A percentile compares a stretch with the other conserved stretches of the same genome.
These are phyloP conservation scores for Orchesella cincta DNA, from an alignment of 1,140 invertebrate genomes.

Conservation along the genomic window DNA sequence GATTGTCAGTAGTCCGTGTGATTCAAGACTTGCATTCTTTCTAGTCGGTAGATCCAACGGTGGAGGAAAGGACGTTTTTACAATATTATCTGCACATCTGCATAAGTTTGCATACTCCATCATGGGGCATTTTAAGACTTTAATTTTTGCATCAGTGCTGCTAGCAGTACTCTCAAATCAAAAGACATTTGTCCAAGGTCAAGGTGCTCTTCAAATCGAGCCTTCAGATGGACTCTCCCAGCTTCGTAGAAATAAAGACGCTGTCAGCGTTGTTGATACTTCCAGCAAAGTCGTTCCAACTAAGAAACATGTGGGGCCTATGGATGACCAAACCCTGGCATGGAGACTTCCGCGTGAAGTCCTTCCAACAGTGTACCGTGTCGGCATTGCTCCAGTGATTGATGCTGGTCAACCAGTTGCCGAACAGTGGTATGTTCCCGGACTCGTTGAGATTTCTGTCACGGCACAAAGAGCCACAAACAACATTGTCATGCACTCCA, in stretches of 20 bases:
- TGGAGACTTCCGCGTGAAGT: constrained; percentile 29
- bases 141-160: not conserved
- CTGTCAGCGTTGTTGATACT: not conserved
- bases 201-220: not conserved
- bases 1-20: too few relatives aligned
- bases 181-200: not conserved
- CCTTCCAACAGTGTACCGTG: not conserved
- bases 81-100: too few relatives aligned
- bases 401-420: constrained; percentile 38
- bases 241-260: not conserved
- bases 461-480: constrained; percentile 66
- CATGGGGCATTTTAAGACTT: not conserved
- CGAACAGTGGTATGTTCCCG: constrained; percentile 54
- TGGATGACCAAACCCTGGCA: constrained; percentile 22
- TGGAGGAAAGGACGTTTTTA: too few relatives aligned
- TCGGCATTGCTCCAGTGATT: constrained; percentile 17
- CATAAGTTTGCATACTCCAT: not conserved
- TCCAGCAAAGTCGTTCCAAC: too few relatives aligned
- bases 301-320: not conserved
- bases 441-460: constrained; percentile 69
- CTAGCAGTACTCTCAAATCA: not conserved
- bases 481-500: constrained; percentile 74
- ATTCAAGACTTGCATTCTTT: too few relatives aligned
- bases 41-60: too few relatives aligned
- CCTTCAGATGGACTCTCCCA: not conserved